A percentile compares a stretch with the other conserved stretches of the same genome.
These are phyloP conservation scores for Limnephilus lunatus DNA, from an alignment of 2,888 invertebrate genomes.

Conservation along the genomic window DNA sequence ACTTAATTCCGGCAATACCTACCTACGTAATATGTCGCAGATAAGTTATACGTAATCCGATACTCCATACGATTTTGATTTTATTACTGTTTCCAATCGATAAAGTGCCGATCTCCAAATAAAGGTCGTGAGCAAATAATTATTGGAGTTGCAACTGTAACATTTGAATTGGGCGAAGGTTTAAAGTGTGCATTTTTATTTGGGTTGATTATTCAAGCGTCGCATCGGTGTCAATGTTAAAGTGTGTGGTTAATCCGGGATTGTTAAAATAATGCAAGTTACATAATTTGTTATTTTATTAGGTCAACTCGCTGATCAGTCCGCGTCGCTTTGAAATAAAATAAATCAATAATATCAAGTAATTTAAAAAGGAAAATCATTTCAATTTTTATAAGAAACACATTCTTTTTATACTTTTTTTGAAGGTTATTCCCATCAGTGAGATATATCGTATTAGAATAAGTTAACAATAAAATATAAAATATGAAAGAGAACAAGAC, in stretches of 20 bases:
- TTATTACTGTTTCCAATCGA: constrained; percentile 9
- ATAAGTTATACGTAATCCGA: constrained; percentile 18
- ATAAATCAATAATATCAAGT: too few species aligned
- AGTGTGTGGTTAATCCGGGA: neutral
- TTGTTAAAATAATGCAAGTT: constrained; percentile 23
- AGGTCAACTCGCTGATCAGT: neutral
- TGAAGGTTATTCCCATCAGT: too few species aligned
- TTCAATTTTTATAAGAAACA: too few species aligned
- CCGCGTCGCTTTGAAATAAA: neutral
- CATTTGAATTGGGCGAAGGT: constrained; percentile 10
- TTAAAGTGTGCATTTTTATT: constrained; percentile 24
- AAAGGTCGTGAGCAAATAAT: constrained; percentile 15
- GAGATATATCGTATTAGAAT: too few species aligned
- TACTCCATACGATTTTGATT: neutral
- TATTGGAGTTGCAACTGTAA: constrained; percentile 32
- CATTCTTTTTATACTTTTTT: too few species aligned
- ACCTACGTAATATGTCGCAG: neutral
- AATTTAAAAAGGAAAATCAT: too few species aligned
- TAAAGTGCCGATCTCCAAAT: constrained; percentile 20
- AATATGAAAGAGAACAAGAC: too few species aligned
- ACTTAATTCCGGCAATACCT: neutral
- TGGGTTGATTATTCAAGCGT: neutral
- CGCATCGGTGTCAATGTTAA: constrained; percentile 10
- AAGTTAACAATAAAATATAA: too few species aligned
- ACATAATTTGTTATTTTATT: neutral